Evolutionary conservation across 2,888 invertebrate species (phyloP).

Genomic region (Bembecia ichneumoniformis): DNA sequence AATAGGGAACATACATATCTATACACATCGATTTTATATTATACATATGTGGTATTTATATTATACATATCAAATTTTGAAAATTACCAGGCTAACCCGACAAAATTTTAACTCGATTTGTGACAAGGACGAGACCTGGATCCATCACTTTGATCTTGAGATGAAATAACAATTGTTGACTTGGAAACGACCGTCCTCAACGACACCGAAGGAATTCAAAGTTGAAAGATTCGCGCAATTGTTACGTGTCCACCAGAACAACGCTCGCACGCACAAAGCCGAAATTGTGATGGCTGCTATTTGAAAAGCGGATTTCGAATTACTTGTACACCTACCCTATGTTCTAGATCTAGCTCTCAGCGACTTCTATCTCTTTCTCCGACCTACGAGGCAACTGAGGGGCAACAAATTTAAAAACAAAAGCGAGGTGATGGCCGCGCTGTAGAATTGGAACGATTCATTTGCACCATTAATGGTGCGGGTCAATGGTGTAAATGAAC

Average conservation of each 20-base stretch:
- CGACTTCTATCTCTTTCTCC: neutral
- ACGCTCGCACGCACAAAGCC: neutral
- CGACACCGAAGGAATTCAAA: conserved; percentile 13
- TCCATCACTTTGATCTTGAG: conserved; percentile 11
- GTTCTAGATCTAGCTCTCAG: neutral
- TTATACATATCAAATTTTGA: too few relatives aligned
- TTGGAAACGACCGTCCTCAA: conserved; percentile 9
- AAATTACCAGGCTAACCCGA: neutral
- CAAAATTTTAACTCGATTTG: neutral
- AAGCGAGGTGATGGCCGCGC: neutral
- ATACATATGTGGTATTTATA: too few relatives aligned
- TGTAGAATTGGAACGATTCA: too few relatives aligned
- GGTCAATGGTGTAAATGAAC: too few relatives aligned
- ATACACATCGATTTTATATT: too few relatives aligned
- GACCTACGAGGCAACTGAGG: neutral
- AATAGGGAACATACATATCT: too few relatives aligned
- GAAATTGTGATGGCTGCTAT: neutral
- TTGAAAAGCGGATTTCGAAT: neutral
- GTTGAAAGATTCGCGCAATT: neutral
- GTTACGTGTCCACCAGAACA: neutral
- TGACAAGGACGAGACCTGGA: neutral
- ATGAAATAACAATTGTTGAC: conserved; percentile 11
- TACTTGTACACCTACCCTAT: too few relatives aligned
- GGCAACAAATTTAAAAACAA: neutral
- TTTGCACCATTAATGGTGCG: too few relatives aligned